Evolutionary conservation across 2,888 invertebrate genomes (phyloP).

Genomic region (Hyppa rectilinea): DNA sequence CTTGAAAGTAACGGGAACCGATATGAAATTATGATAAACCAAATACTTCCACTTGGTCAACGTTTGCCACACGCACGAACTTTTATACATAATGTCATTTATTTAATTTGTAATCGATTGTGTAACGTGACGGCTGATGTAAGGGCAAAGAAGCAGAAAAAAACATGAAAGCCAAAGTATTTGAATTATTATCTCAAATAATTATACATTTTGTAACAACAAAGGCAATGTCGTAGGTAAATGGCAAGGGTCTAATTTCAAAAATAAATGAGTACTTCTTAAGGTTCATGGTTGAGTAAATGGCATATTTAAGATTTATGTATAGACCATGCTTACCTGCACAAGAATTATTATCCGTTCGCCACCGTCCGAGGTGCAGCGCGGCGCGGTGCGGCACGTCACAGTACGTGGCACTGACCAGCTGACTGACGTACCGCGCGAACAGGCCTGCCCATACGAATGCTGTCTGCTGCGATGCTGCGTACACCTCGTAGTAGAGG

Average conservation of each 20-base stretch:
- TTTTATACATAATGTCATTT: neutral
- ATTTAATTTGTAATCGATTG: neutral
- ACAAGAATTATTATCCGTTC: constrained; percentile 64
- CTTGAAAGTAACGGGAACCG: neutral
- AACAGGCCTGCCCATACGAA: constrained; percentile 96
- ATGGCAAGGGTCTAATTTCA: no score
- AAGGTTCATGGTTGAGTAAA: no score
- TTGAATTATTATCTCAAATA: neutral
- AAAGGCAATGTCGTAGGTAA: no score
- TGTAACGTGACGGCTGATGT: neutral
- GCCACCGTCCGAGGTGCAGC: constrained; percentile 96
- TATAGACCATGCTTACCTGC: constrained; percentile 5
- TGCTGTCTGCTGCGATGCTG: constrained; percentile 95
- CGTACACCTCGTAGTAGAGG: constrained; percentile 95
- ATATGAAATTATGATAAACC: neutral
- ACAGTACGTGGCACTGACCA: constrained; percentile 93
- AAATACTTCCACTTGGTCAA: neutral
- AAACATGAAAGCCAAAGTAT: no score
- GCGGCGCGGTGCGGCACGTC: constrained; percentile 97
- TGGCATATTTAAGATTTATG: no score
- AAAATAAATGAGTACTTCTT: no score
- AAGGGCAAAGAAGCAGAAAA: neutral
- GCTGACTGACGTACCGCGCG: constrained; percentile 94
- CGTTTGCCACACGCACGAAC: no score
- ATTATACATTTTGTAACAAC: no score